Conservation (phyloP, 2,113 vertebrate genomes). For the Ondatra zibethicus region DNA sequence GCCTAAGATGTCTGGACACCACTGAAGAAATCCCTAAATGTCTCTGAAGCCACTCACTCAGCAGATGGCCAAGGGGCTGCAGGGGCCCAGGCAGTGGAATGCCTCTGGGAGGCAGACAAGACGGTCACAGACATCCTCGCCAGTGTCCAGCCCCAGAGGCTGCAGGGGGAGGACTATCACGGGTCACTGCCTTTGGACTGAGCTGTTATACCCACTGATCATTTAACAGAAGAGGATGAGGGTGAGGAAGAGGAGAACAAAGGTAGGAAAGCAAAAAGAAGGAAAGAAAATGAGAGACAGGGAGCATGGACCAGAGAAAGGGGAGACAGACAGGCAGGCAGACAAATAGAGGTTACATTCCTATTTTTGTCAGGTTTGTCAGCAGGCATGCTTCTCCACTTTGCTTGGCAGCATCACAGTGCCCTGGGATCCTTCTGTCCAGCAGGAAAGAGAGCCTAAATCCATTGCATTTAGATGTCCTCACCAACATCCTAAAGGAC, state of each 20-base stretch:
- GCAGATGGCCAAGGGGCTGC: not conserved
- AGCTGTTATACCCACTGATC: not conserved
- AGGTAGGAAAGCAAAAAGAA: not conserved
- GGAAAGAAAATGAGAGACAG: not conserved
- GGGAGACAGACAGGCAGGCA: too few relatives aligned
- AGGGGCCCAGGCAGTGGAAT: not conserved
- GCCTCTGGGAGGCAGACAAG: not conserved
- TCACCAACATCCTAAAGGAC: not conserved
- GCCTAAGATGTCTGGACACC: not conserved
- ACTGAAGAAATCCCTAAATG: not conserved
- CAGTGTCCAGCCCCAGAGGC: not conserved
- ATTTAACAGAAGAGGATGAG: not conserved
- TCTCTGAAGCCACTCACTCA: not conserved
- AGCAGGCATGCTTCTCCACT: not conserved
- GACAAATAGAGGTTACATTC: not conserved
- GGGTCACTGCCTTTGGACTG: too few relatives aligned
- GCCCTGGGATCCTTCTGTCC: not conserved
- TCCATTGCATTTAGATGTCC: not conserved
- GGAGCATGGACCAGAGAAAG: too few relatives aligned
- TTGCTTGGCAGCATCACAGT: not conserved
- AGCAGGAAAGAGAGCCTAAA: not conserved
- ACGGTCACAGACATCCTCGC: not conserved
- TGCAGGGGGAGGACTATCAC: rapidly evolving
- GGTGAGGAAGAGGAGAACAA: not conserved
- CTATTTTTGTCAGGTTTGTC: not conserved